These are phyloP conservation scores for Siderastrea siderea DNA, from an alignment of 92 coral and sea anemone genomes.

Conservation along the genomic window DNA sequence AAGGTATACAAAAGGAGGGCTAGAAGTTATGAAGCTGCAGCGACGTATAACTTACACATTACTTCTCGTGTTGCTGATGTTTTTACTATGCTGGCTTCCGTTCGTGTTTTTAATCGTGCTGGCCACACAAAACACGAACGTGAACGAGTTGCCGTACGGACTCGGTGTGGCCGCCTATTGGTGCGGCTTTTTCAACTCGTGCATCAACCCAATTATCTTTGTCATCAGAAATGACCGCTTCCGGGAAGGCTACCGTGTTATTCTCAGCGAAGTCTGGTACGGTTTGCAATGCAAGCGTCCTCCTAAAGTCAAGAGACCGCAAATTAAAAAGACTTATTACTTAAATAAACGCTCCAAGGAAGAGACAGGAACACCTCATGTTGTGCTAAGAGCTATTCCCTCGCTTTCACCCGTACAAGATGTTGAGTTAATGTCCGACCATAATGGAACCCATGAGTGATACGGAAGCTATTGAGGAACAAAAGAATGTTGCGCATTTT, in stretches of 20 bases:
- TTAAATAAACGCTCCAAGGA: neutral
- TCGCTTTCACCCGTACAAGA: conserved; percentile 26
- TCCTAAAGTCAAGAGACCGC: conserved; percentile 25
- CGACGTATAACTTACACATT: conserved; percentile 87
- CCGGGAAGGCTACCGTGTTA: conserved; percentile 88
- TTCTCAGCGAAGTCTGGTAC: conserved; percentile 70
- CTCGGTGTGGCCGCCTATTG: conserved; percentile 93
- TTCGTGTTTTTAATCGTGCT: conserved; percentile 79
- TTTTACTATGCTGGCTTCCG: conserved; percentile 88
- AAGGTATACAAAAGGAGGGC: conserved; percentile 75
- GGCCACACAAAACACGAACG: conserved; percentile 73
- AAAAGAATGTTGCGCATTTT: neutral
- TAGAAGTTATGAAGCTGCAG: conserved; percentile 85
- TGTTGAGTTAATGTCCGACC: conserved; percentile 35
- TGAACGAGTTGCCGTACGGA: conserved; percentile 78
- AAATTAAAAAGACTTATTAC: conserved; percentile 59
- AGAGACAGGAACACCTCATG: neutral
- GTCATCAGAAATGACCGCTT: conserved; percentile 88
- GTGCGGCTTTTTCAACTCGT: conserved; percentile 91
- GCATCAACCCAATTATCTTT: conserved; percentile 84
- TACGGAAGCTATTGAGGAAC: neutral
- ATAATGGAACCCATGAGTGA: neutral
- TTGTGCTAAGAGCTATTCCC: conserved; percentile 15
- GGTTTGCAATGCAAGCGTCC: conserved; percentile 66
- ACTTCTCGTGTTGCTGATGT: conserved; percentile 79